Evolutionary conservation across 2,113 vertebrate species (phyloP), one percentile per base, ranked within the genome.

Genomic region (Epinephelus moara): DNA sequence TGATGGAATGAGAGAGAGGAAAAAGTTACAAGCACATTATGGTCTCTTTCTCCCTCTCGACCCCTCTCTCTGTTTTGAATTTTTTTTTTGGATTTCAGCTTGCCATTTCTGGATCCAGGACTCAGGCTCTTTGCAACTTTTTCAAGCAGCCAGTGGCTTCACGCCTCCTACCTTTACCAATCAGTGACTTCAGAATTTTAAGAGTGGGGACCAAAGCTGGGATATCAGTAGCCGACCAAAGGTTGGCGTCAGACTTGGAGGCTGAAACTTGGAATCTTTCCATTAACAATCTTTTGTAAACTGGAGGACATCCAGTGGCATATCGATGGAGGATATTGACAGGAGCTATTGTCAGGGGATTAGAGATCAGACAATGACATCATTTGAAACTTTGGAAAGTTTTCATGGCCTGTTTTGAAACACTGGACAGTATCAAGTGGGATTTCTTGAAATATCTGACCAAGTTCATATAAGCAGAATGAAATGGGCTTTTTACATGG

Each of bases 21-120:
- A 62, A 59, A 71, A 79, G 62, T 56, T 37, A 79, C 30, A 78
- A 87, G 82, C 87, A 90, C 87, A 89, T 80, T 25, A 15, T 52
- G 18, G 75, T 64, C 76, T 89, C 66, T 75, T 55, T 71, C 84
- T 78, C n/a, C 70, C 47, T 70, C 33, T 33, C 70, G 62, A 66
- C 40, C 67, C 25, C 67, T 67, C 25, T 70, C 33, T 62, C 0
- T 57, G 8, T 10, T 57, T 60, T 59, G 23, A 45, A 27, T 59
- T 75, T 71, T 55, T 30, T 30, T 30, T 37, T 37, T 37, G 71
- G 33, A 80, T 75, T 84, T 86, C 70, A 69, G 64, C 74, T 85
- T 78, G 80, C 56, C 62, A 66, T 82, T 67, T 84, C 71, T 88
- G 30, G 70, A 62, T 78, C 63, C 61, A 75, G 81, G 75, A 86